Percentiles rank a stretch among this genome's conserved stretches.
Evolutionary conservation across 2,888 invertebrate species (phyloP).

Genomic region (Digitonthophagus gazella): DNA sequence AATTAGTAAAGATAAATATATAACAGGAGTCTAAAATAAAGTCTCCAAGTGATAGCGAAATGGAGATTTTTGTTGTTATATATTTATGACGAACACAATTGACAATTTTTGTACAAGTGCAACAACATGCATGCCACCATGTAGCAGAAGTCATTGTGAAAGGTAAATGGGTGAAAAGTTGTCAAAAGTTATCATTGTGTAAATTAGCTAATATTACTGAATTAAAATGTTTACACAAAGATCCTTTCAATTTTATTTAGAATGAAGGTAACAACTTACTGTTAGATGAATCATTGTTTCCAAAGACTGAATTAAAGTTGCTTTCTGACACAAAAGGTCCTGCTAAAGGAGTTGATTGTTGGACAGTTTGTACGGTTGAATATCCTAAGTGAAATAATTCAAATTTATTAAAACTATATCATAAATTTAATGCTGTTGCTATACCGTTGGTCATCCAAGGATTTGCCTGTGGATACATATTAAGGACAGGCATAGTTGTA

Average conservation of each 20-base stretch:
- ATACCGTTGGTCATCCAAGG: conserved; percentile 57
- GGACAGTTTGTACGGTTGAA: conserved; percentile 39
- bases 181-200: no score
- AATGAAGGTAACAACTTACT: conserved; percentile 42
- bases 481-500: conserved; percentile 34
- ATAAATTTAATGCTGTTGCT: background rate
- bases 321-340: conserved; percentile 77
- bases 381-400: conserved; percentile 47
- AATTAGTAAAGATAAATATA: conserved; percentile 29
- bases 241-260: no score
- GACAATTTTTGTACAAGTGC: background rate
- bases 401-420: background rate
- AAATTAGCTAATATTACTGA: no score
- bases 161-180: conserved; percentile 8
- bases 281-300: conserved; percentile 69
- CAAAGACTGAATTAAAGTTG: conserved; percentile 86
- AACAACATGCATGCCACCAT: background rate
- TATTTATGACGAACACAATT: background rate
- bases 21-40: conserved; percentile 19
- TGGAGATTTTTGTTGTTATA: background rate
- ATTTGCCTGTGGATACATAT: conserved; percentile 39
- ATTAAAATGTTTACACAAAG: no score
- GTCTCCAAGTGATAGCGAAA: no score
- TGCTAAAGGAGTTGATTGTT: conserved; percentile 51
- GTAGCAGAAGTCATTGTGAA: background rate